A percentile compares a stretch with the other conserved stretches of the same genome.
phyloP scores from a whole-genome alignment of 2,888 invertebrate genomes.

The Ophion slaviceki region DNA sequence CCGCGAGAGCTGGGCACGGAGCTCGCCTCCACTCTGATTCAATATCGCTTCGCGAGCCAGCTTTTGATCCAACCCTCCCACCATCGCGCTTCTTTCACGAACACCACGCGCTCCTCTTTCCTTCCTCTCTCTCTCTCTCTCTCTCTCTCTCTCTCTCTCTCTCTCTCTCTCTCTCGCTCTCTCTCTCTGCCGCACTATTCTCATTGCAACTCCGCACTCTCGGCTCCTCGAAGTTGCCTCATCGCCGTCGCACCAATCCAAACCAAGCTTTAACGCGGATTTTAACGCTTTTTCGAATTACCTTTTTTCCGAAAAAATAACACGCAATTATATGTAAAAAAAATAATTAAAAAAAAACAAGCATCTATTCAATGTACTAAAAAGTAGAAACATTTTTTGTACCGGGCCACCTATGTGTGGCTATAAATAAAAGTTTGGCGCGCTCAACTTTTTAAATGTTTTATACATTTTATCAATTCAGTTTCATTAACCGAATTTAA shows the following conservation, averaged over 20 bases:
- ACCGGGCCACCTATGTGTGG: too few relatives aligned
- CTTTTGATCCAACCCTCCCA: conserved; percentile 82
- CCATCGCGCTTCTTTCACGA: conserved; percentile 67
- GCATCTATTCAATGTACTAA: too few relatives aligned
- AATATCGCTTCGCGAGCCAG: conserved; percentile 79
- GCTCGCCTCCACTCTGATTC: conserved; percentile 82
- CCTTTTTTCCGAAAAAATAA: not conserved
- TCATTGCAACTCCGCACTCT: too few relatives aligned
- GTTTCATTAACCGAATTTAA: too few relatives aligned
- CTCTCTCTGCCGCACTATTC: not conserved
- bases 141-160: not conserved
- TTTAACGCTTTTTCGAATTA: not conserved
- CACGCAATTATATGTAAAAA: too few relatives aligned
- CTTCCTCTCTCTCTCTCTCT: conserved; percentile 16
- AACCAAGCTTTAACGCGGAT: too few relatives aligned
- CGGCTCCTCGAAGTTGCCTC: not conserved
- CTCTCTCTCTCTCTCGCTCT: not conserved
- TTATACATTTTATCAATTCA: too few relatives aligned
- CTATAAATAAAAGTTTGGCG: too few relatives aligned
- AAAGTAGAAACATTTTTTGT: too few relatives aligned
- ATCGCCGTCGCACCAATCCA: not conserved
- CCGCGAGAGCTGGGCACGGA: conserved; percentile 75
- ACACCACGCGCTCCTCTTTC: conserved; percentile 41
- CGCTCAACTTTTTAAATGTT: too few relatives aligned
- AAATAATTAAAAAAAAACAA: too few relatives aligned